phyloP scores from a whole-genome alignment of 2,888 invertebrate genomes.

The Drosophila merina region DNA sequence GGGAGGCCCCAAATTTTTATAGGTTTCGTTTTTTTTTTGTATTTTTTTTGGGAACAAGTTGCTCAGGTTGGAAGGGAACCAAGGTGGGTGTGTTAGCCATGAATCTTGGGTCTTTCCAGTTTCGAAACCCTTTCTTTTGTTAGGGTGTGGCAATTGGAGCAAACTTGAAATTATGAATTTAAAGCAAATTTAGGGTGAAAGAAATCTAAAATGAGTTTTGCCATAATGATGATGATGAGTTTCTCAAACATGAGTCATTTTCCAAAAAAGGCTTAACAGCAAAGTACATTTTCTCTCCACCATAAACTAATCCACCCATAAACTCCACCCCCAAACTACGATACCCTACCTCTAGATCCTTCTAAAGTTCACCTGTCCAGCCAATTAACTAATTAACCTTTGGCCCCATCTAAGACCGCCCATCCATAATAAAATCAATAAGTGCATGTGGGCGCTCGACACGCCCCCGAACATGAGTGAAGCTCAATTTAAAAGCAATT shows the following conservation, averaged over 20 bases:
- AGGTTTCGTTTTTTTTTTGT: neutral
- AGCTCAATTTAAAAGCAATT: constrained; percentile 63
- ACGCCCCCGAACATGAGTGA: constrained; percentile 58
- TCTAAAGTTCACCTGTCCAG: constrained; percentile 51
- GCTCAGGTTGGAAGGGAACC: neutral
- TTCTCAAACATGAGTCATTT: constrained; percentile 11
- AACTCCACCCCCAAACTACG: neutral
- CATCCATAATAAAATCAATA: constrained; percentile 61
- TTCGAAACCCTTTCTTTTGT: neutral
- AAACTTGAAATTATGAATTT: constrained; percentile 26
- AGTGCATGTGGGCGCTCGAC: constrained; percentile 55
- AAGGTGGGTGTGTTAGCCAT: constrained; percentile 30
- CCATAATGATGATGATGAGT: constrained; percentile 30
- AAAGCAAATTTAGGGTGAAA: constrained; percentile 8
- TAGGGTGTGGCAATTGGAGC: constrained; percentile 42
- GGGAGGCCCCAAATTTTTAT: constrained; percentile 17
- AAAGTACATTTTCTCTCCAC: neutral
- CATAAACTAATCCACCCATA: neutral
- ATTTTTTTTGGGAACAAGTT: neutral
- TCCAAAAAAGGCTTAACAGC: too few relatives aligned
- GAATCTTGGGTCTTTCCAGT: constrained; percentile 21
- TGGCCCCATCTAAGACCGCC: constrained; percentile 33
- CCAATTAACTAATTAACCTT: constrained; percentile 71
- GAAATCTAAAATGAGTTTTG: constrained; percentile 4
- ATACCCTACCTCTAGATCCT: constrained; percentile 22